Evolutionary conservation across 2,797 vertebrate species (phyloP).

Genomic region (Naso thynnoides): DNA sequence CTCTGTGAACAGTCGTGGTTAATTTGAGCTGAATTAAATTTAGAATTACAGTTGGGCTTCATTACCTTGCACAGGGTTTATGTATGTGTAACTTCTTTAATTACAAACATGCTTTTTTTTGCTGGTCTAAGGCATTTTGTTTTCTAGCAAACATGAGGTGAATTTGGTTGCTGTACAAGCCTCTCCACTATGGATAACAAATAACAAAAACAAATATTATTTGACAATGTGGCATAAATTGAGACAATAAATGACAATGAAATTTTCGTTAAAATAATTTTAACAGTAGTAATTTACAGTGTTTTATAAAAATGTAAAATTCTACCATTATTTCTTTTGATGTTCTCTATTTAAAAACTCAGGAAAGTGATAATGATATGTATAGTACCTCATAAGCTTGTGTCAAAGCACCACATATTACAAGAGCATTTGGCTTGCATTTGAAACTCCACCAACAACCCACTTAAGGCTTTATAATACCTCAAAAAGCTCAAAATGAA

Average conservation of each 20-base stretch:
- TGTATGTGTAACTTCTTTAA: conserved; percentile 53
- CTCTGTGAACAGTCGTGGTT: conserved; percentile 90
- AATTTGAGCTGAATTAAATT: conserved; percentile 92
- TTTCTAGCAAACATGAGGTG: conserved; percentile 30
- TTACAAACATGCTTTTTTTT: conserved; percentile 33
- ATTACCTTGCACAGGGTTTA: conserved; percentile 49
- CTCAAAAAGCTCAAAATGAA: conserved; percentile 91
- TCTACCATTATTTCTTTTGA: conserved; percentile 84
- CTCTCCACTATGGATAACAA: conserved; percentile 40
- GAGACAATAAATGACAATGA: conserved; percentile 82
- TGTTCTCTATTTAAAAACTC: conserved; percentile 94
- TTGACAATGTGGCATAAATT: conserved; percentile 56
- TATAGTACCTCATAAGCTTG: conserved; percentile 98
- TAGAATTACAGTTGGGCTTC: conserved; percentile 79
- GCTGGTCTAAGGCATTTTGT: conserved; percentile 29
- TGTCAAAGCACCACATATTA: conserved; percentile 94
- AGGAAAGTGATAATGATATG: conserved; percentile 98
- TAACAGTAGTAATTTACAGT: conserved; percentile 75
- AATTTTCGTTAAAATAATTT: conserved; percentile 92
- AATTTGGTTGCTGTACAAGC: conserved; percentile 48
- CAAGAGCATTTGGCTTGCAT: conserved; percentile 92
- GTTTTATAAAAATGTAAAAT: conserved; percentile 59
- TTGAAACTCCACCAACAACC: conserved; percentile 90
- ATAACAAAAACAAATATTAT: conserved; percentile 37
- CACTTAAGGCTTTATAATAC: conserved; percentile 88